Base-by-base conservation (phyloP, 2,113 vertebrate genomes). In the Eptatretus burgeri region DNA sequence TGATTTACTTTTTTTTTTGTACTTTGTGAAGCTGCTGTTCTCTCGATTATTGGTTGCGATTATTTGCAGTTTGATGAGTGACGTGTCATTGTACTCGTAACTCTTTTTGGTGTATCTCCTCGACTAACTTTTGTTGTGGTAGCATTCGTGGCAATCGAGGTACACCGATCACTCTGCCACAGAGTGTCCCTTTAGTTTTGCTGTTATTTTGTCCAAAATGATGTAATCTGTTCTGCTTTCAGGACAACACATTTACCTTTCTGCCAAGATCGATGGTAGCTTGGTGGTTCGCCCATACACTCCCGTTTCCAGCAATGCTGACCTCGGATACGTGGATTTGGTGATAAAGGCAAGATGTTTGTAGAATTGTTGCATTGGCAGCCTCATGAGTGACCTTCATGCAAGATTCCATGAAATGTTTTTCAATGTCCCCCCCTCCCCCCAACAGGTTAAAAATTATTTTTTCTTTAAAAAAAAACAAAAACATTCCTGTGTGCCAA, bases 241-340 rank as follows among this genome's bases (percentile, higher is more conserved):
- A 79, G 78, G 78, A 50, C 74, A 75, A 65, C 76, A 77, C 19
- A 71, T 79, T 63, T 78, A 76, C 66, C 74, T 79, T n/a, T 77
- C 76, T 17, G 75, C 77, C 17, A 71, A 69, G 62, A 76, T 79
- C 2, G 71, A 78, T 52, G 77, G 75, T 50, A 74, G 66, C 64
- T 69, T 79, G 49, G 72, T 77, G 62, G 76, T 78, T 65, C 72
- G 77, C 51, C 78, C 78, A 0, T 79, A 79, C 68, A 79, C 78
- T 5, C 78, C 78, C 9, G 67, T 79, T n/a, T 75, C 73, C 68
- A 77, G 75, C 51, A 73, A 78, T 49, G 75, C 77, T 16, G 74
- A 77, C 69, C 70, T 63, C 64, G 77, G 78, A 65, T 77, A 72
- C 1, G 75, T 79, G 52, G 77, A 79, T 66, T 71, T 79, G 12